Evolutionary conservation across 2,797 vertebrate species (phyloP), one percentile per base, ranked within the genome.

Genomic region (Meriones psammophilus): DNA sequence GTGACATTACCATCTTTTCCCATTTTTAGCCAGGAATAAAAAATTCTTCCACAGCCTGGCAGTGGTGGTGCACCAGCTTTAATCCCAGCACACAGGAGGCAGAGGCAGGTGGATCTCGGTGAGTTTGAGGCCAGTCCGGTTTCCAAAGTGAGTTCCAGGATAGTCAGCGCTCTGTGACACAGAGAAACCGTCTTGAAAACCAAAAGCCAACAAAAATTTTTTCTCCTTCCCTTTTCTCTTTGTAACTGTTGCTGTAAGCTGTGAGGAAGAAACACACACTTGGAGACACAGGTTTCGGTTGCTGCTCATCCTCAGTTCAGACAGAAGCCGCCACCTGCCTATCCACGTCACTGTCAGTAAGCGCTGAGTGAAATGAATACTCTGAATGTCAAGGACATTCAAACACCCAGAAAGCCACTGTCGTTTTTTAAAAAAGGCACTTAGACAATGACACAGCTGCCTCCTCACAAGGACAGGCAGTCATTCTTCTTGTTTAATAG

Each of bases 301-400:
- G 76, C 71, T 77, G 78, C 39, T 73, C 81, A 39, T 14, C 36
- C 42, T 62, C 39, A 79, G 46, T 76, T 79, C 50, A 95, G 74
- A 81, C 89, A 77, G 92, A 85, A 84, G 88, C 80, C 71, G 89
- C 60, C 94, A 90, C 80, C 91, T 96, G 93, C 80, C 84, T 89
- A 2, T 60, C 33, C 66, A 13, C 15, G 83, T 94, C 96, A 96
- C 91, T 94, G 87, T 94, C 96, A 88, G 10, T 71, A 92, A 93
- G 64, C 62, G 30, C 78, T 17, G 86, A 94, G 79, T 62, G 74
- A 96, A 87, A 91, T 68, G 66, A 92, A 77, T 33, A 90, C 39
- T 92, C 2, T 62, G n/a, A 89, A 84, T 85, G 93, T 95, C 91
- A 95, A 97, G 80, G 97, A 85, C 95, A 62, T 14, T 56, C 3